Evolutionary conservation across 2,888 invertebrate species (phyloP).

Genomic region (Allolobophora icterica): DNA sequence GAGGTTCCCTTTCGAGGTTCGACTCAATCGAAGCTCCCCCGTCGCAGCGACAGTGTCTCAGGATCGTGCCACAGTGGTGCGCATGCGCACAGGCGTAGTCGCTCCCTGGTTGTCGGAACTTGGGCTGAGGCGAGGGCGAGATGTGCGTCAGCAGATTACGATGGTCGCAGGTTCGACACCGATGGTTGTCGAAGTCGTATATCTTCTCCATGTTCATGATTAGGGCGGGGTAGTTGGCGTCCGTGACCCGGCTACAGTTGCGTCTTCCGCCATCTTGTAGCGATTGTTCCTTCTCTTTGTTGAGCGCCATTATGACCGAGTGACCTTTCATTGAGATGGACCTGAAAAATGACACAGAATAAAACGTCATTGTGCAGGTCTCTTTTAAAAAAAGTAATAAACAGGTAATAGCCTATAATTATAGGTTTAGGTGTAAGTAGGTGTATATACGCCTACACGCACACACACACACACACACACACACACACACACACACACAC

Average conservation of each 20-base stretch:
- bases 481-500: not conserved
- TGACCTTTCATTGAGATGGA: not conserved
- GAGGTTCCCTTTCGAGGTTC: slow-evolving; percentile 15
- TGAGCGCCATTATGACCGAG: slow-evolving; percentile 19
- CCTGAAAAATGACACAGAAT: not conserved
- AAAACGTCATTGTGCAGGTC: not conserved
- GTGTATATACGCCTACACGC: not conserved
- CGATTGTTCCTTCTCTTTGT: slow-evolving; percentile 13
- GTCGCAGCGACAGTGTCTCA: not conserved
- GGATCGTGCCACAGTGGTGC: not conserved
- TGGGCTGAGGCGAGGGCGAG: not conserved
- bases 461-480: slow-evolving; percentile 24
- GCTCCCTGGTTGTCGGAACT: not conserved
- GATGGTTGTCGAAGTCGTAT: not conserved
- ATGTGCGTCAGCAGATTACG: not conserved
- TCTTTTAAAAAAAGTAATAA: not conserved
- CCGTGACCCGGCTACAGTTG: not conserved
- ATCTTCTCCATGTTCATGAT: slow-evolving; percentile 26
- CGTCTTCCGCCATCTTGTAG: not conserved
- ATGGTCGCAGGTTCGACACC: slow-evolving; percentile 2
- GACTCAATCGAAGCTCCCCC: not conserved
- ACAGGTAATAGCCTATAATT: no score
- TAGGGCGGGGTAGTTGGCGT: slow-evolving; percentile 21
- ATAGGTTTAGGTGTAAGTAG: not conserved
- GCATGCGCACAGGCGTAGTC: not conserved